phyloP scores from a whole-genome alignment of 2,797 vertebrate genomes.

The Alcedo quadribrachys region DNA sequence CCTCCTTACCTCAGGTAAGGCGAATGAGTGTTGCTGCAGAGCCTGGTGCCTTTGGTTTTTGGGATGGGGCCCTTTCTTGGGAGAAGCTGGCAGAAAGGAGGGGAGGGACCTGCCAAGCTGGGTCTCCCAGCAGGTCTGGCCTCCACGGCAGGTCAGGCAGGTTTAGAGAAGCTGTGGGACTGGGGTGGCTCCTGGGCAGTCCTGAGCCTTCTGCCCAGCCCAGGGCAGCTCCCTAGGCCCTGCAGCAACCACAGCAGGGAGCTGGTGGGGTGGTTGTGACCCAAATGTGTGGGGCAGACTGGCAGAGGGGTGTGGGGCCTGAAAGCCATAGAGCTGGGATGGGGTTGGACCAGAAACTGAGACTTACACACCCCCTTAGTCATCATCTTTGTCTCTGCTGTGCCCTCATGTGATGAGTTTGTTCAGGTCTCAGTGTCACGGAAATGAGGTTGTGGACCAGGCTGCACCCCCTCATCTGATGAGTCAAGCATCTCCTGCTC shows the following conservation, averaged over 20 bases:
- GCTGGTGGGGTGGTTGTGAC: neutral
- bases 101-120: neutral
- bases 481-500: neutral
- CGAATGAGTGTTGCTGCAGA: neutral
- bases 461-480: neutral
- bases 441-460: neutral
- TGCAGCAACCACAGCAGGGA: neutral
- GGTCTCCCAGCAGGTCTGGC: neutral
- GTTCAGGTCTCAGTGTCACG: neutral
- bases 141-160: neutral
- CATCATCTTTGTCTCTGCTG: neutral
- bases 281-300: accelerated
- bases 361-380: accelerated
- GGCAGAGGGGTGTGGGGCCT: too few species aligned
- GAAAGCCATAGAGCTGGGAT: neutral
- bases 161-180: neutral
- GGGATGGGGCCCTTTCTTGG: neutral
- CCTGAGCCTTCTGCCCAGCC: neutral
- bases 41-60: too few species aligned
- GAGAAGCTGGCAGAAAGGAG: neutral
- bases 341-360: neutral
- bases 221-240: accelerated
- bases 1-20: too few species aligned
- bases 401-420: neutral
- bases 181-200: neutral